These are phyloP conservation scores for Lasioglossum malachurum DNA, from an alignment of 2,888 invertebrate genomes.

Conservation along the genomic window DNA sequence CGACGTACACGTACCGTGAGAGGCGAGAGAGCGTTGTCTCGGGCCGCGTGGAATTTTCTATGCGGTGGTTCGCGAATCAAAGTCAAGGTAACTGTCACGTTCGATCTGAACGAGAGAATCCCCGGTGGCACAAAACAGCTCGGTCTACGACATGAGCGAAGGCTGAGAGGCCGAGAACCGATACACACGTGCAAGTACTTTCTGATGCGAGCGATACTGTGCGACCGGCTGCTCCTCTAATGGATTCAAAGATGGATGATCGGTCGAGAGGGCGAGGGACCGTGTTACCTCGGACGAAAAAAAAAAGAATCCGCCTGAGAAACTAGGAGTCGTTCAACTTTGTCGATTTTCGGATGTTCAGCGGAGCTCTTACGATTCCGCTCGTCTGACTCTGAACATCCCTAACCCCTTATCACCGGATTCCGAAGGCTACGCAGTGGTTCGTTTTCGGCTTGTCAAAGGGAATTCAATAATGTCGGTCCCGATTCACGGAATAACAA, in stretches of 20 bases:
- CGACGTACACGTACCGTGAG: constrained; percentile 44
- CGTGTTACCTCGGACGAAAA: constrained; percentile 31
- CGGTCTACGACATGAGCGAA: constrained; percentile 51
- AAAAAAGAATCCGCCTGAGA: constrained; percentile 45
- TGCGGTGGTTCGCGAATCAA: constrained; percentile 58
- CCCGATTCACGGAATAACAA: constrained; percentile 63
- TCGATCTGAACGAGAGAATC: constrained; percentile 61
- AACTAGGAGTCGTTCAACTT: constrained; percentile 5
- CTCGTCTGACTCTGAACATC: background rate
- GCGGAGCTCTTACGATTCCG: background rate
- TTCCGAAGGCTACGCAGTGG: background rate
- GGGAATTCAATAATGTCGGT: constrained; percentile 56
- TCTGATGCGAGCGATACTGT: constrained; percentile 70
- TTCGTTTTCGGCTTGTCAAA: constrained; percentile 50
- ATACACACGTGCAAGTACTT: constrained; percentile 73
- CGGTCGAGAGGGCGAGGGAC: constrained; percentile 42
- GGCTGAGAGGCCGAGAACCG: constrained; percentile 55
- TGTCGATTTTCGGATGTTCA: too few species aligned
- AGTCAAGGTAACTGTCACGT: constrained; percentile 67
- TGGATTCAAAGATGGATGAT: constrained; percentile 74
- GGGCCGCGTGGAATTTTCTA: constrained; percentile 50
- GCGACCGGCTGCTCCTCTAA: constrained; percentile 67
- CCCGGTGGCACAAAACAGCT: constrained; percentile 62
- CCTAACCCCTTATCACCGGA: background rate
- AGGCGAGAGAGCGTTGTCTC: constrained; percentile 35